These are phyloP conservation scores for Triplophysa siluroides DNA, from an alignment of 2,113 vertebrate species.

Conservation along the genomic window DNA sequence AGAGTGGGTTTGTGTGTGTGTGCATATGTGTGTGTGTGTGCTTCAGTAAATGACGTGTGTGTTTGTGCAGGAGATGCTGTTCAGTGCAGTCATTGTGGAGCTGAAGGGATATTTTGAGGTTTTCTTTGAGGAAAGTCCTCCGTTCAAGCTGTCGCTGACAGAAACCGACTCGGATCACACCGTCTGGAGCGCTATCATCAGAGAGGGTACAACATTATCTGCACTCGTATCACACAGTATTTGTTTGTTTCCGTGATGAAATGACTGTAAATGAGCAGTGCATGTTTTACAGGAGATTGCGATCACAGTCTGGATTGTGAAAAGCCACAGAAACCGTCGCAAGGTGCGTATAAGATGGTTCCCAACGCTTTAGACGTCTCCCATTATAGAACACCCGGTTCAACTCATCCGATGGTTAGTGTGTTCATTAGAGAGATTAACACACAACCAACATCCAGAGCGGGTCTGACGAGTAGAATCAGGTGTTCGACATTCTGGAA, in stretches of 20 bases:
- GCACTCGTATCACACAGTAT: background rate
- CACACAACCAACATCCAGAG: no score
- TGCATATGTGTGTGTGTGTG: background rate
- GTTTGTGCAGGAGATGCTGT: slow-evolving; percentile 76
- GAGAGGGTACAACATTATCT: slow-evolving; percentile 72
- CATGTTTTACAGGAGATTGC: slow-evolving; percentile 67
- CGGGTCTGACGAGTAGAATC: no score
- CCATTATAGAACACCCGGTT: no score
- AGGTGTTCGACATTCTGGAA: no score
- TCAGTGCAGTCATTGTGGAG: slow-evolving; percentile 74
- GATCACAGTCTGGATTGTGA: slow-evolving; percentile 53
- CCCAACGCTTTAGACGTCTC: no score
- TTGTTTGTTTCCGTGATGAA: no score
- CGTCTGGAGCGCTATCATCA: slow-evolving; percentile 79
- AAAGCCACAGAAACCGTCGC: slow-evolving; percentile 57
- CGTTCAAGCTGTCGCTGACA: slow-evolving; percentile 79
- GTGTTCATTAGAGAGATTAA: no score
- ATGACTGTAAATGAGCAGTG: no score
- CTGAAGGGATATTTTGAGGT: slow-evolving; percentile 85
- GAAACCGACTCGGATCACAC: slow-evolving; percentile 76
- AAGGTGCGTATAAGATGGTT: slow-evolving; percentile 55
- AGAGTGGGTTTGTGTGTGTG: background rate
- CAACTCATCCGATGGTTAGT: no score
- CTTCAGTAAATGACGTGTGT: background rate
- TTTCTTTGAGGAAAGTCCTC: slow-evolving; percentile 80